Conservation (phyloP, 2,888 invertebrate genomes). For the Prionchulus punctatus region DNA sequence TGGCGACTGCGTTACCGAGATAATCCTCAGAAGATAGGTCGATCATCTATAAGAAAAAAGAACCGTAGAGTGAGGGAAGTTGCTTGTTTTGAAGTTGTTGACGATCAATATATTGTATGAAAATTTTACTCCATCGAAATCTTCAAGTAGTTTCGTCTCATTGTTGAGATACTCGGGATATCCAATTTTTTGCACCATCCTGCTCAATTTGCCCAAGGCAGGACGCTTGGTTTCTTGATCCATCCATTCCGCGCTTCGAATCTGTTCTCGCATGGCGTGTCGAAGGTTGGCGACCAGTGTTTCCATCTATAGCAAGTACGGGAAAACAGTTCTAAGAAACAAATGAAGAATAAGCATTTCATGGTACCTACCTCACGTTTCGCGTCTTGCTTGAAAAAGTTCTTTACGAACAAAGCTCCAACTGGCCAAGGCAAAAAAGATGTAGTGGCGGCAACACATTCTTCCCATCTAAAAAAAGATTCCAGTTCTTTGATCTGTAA, state of each 20-base stretch:
- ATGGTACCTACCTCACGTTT: not conserved
- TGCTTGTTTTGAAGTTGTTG: too few species aligned
- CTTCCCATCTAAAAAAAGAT: not conserved
- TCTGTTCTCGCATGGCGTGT: conserved; percentile 18
- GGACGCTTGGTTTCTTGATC: conserved; percentile 22
- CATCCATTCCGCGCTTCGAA: conserved; percentile 24
- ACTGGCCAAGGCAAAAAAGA: not conserved
- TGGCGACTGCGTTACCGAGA: too few species aligned
- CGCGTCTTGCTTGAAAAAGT: not conserved
- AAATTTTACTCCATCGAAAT: conserved; percentile 2
- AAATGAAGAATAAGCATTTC: not conserved
- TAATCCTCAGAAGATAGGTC: too few species aligned
- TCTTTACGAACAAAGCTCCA: not conserved
- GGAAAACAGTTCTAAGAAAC: not conserved
- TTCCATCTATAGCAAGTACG: conserved; percentile 14
- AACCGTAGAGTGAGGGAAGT: too few species aligned
- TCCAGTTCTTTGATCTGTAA: not conserved
- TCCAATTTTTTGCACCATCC: conserved; percentile 22
- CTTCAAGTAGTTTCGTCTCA: not conserved
- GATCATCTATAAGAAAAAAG: too few species aligned
- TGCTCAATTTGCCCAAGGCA: conserved; percentile 20
- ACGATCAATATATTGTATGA: too few species aligned
- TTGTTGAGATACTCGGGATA: conserved; percentile 7
- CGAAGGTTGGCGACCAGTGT: conserved; percentile 19
- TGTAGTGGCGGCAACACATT: not conserved